Base-by-base conservation (phyloP, 2,113 vertebrate species). In the Stegastes partitus region DNA sequence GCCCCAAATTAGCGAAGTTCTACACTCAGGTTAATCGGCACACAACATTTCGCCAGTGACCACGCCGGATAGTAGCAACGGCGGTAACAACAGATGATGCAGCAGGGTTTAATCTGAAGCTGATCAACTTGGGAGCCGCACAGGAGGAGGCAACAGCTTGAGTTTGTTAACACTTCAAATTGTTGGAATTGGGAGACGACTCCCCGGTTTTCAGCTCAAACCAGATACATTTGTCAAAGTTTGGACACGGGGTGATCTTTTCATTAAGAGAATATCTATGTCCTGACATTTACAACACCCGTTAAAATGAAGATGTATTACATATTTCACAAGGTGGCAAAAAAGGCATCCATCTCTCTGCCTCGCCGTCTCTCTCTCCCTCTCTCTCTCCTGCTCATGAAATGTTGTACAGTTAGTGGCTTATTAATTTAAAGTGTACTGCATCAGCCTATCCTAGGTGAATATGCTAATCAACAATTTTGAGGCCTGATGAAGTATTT, bases 301-400 rank as follows among this genome's bases (percentile, higher is more conserved):
- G 84, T 82, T 89, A 89, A 94, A 94, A 93, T 94, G 91, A 94
- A 94, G 93, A 94, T 92, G 83, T 90, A 94, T 93, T 89, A 82
- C 90, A 91, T 83, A 90, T 93, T 91, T 92, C 91, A 89, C 87
- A 87, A 87, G 90, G 79, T 91, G 87, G 86, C 75, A 79, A 84
- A 88, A 72, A 85, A 88, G 77, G 87, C 83, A 94, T 92, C 88
- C 83, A 89, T 93, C 92, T 90, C 83, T 79, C 54, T 14, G 64
- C 57, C 74, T 74, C 59, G 0, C 61, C 56, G 4, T 68, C 81
- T 71, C 86, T 19, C 63, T 42, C 49, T 23, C 55, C 56, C 74
- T 21, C 51, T 21, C 23, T 26, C 66, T 50, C 47, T n/a, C 21
- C 10, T 54, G 18, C 77, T 82, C 44, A 25, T 87, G 85, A 92